These are phyloP conservation scores for Dendroctonus valens DNA, from an alignment of 1,140 invertebrate genomes.

Conservation along the genomic window DNA sequence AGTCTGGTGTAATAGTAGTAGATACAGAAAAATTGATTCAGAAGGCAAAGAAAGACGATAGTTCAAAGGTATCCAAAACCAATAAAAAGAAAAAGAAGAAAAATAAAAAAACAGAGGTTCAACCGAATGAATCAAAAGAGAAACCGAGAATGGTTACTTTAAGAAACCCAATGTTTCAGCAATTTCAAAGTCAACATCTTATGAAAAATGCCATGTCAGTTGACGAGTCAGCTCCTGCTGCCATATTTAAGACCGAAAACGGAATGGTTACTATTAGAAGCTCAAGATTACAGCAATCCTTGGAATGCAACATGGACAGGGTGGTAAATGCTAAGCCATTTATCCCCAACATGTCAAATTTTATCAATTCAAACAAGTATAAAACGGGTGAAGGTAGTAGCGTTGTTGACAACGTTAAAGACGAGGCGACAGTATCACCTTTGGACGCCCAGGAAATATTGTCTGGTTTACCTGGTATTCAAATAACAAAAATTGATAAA, in stretches of 20 bases:
- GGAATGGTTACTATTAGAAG: constrained; percentile 81
- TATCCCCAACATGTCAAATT: constrained; percentile 36
- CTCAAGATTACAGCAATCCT: constrained; percentile 52
- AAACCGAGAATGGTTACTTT: constrained; percentile 67
- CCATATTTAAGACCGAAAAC: constrained; percentile 69
- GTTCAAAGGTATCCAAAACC: constrained; percentile 33
- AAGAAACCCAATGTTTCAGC: constrained; percentile 70
- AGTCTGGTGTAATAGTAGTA: constrained; percentile 64
- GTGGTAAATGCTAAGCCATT: constrained; percentile 19
- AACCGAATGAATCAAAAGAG: constrained; percentile 56
- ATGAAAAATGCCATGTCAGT: constrained; percentile 25
- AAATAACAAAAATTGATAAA: constrained; percentile 50
- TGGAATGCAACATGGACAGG: constrained; percentile 35
- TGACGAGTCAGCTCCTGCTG: constrained; percentile 54
- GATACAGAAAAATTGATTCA: constrained; percentile 60
- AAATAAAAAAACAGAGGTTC: constrained; percentile 50
- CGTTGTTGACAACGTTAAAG: not conserved
- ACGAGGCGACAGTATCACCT: constrained; percentile 16
- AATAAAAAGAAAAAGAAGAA: constrained; percentile 63
- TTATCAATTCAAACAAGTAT: constrained; percentile 20
- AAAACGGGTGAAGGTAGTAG: not conserved
- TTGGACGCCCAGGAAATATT: constrained; percentile 48
- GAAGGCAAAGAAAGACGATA: constrained; percentile 29
- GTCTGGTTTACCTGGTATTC: constrained; percentile 48
- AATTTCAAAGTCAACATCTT: constrained; percentile 35